Conservation (phyloP, 2,797 vertebrate species). For the Siniperca obscura region DNA sequence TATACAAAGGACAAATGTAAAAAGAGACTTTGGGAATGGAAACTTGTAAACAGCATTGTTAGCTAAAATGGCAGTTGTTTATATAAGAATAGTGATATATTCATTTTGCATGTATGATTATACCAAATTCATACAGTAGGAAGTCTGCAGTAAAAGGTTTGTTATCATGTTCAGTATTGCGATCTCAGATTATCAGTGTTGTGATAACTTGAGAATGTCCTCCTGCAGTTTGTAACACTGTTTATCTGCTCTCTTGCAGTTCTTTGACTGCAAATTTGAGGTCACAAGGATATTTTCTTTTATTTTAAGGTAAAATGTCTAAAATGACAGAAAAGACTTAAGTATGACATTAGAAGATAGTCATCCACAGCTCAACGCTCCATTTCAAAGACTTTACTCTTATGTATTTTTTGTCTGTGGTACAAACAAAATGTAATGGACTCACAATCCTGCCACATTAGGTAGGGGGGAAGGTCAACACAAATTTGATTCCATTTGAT, state of each 20-base stretch:
- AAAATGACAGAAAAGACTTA: not conserved
- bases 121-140: slow-evolving; percentile 24
- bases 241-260: slow-evolving; percentile 1
- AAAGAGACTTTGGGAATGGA: slow-evolving; percentile 18
- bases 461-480: not conserved
- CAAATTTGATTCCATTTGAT: not conserved
- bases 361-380: not conserved
- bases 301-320: slow-evolving; percentile 13
- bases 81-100: slow-evolving; percentile 17
- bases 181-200: slow-evolving; percentile 33
- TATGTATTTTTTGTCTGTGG: not conserved
- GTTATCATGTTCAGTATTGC: slow-evolving; percentile 33
- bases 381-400: not conserved
- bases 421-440: not conserved
- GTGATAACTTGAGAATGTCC: slow-evolving; percentile 37
- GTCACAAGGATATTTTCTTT: not conserved
- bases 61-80: slow-evolving; percentile 26
- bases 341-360: not conserved
- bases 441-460: too few relatives aligned
- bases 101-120: slow-evolving; percentile 53
- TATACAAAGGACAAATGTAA: slow-evolving; percentile 39
- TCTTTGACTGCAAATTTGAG: slow-evolving; percentile 1
- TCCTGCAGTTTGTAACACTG: slow-evolving; percentile 33
- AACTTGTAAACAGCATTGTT: slow-evolving; percentile 13
- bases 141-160: slow-evolving; percentile 24